Conservation (phyloP, 2,888 invertebrate species). For the Petrolisthes manimaculis region DNA sequence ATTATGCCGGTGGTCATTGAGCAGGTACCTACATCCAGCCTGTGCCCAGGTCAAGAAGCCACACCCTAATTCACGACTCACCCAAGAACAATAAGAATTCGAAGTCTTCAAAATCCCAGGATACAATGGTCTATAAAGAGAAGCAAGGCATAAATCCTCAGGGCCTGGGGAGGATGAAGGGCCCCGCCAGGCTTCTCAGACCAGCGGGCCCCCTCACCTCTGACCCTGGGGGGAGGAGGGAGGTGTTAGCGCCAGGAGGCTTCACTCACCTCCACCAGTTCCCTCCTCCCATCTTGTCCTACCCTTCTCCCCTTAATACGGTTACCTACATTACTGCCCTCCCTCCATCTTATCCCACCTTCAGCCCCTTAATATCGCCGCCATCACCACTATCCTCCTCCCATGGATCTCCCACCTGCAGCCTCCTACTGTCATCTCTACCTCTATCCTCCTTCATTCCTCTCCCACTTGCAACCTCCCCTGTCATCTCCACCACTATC, state of each 20-base stretch:
- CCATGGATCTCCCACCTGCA: too few relatives aligned
- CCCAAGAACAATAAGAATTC: slow-evolving; percentile 51
- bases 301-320: too few relatives aligned
- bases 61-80: slow-evolving; percentile 51
- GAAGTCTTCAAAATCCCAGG: slow-evolving; percentile 43
- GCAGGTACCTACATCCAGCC: slow-evolving; percentile 9
- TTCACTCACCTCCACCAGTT: slow-evolving; percentile 27
- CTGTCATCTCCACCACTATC: too few relatives aligned
- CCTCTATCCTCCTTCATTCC: too few relatives aligned
- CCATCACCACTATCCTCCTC: too few relatives aligned
- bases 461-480: too few relatives aligned
- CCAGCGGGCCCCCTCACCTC: slow-evolving; percentile 53
- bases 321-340: too few relatives aligned
- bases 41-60: slow-evolving; percentile 14
- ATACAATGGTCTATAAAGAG: slow-evolving; percentile 59
- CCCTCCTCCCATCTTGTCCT: not conserved
- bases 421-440: too few relatives aligned
- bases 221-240: slow-evolving; percentile 38
- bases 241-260: slow-evolving; percentile 44
- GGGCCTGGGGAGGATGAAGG: slow-evolving; percentile 43
- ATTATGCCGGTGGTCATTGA: slow-evolving; percentile 34
- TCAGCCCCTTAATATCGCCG: too few relatives aligned
- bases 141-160: slow-evolving; percentile 50
- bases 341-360: too few relatives aligned
- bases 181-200: slow-evolving; percentile 38